Evolutionary conservation across 2,888 invertebrate species (phyloP), one percentile per base, ranked within the genome.

Genomic region (Tinea semifulvella): DNA sequence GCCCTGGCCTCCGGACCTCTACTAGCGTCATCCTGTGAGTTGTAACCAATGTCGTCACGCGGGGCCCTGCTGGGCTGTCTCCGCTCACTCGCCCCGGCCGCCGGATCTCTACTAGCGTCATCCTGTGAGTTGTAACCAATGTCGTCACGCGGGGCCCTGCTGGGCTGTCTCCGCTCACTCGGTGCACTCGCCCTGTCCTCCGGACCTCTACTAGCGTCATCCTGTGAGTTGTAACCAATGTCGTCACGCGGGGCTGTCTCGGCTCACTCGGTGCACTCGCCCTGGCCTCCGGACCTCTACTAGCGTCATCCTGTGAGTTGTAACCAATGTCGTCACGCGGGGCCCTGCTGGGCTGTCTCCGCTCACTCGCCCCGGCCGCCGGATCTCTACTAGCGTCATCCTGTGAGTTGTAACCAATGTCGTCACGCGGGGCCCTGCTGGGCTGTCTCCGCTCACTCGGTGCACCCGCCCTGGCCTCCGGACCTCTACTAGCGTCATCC

Each of bases 391-490:
- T 94, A 10, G 92, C 96, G n/a, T 93, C 95, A 44, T 83, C 92
- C 52, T 85, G 94, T 94, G 70, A 66, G 54, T 52, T n/a, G n/a
- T n/a, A n/a, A n/a, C n/a, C n/a, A n/a, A n/a, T n/a, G n/a, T n/a
- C n/a, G n/a, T n/a, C n/a, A n/a, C 96, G 97, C 63, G 98, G 98
- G 19, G 90, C 91, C 0, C 91, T 95, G 51, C 88, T 98, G 62
- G 98, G 98, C 8, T 92, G 94, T 51, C 94, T 98, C 61, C 85
- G 98, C 48, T 97, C 98, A 1, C 81, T 98, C 26, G 98, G 98
- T 11, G 94, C 98, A 1, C 76, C 99, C 35, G 97, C 98, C 1
- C 83, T 98, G 53, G 96, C 96, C 16, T 67, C 94, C 22, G 98
- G 98, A 0, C 98, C 98, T 0, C 81, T 97, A n/a, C n/a, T n/a